Base-by-base conservation (phyloP, 2,888 invertebrate genomes). In the Imbricaverruca yamaguchii region DNA sequence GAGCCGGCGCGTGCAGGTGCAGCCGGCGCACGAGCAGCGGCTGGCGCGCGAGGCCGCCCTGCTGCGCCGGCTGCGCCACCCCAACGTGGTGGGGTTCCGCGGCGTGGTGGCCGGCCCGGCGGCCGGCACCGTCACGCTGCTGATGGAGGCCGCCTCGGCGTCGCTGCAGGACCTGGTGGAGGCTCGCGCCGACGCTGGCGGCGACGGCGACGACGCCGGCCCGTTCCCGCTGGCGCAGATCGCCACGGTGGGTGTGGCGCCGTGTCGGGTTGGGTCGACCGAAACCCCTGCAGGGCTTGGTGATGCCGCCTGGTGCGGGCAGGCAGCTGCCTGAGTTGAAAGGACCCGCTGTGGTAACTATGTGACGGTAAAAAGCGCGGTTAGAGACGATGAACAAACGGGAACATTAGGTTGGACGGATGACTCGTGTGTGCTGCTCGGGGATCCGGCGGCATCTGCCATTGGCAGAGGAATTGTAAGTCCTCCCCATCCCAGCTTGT, bases 41-140 rank as follows among this genome's bases (percentile, higher is more conserved):
- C 88, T 94, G 69, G 88, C 90, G 83, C 88, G 89, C 0, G 95
- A 95, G 87, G 94, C 94, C 0, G 90, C 91, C 39, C 89, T 94
- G 79, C 88, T 95, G 23, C 90, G 90, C 80, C 88, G 89, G 84
- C 86, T 95, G 84, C 90, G 91, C 1, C 95, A 95, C 87, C 93
- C 94, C 0, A 94, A 95, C 85, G 92, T 95, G 81, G 92, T 95
- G 13, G 95, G 95, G 0, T 95, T 93, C 85, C 87, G 91, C 18
- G 59, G 56, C 23, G 59, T 67, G 65, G 23, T 67, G 56, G 25
- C 65, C 39, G 56, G 56, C 25, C 15, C 53, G 15, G 63, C 53
- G 18, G 67, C 39, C 65, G 63, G 63, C 59, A 25, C 89, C 91
- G 81, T 81, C 81, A 91, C 92, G 82, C 87, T 95, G 81, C 93